These are phyloP conservation scores for Decapterus maruadsi DNA, from an alignment of 2,797 vertebrate genomes.

Conservation along the genomic window DNA sequence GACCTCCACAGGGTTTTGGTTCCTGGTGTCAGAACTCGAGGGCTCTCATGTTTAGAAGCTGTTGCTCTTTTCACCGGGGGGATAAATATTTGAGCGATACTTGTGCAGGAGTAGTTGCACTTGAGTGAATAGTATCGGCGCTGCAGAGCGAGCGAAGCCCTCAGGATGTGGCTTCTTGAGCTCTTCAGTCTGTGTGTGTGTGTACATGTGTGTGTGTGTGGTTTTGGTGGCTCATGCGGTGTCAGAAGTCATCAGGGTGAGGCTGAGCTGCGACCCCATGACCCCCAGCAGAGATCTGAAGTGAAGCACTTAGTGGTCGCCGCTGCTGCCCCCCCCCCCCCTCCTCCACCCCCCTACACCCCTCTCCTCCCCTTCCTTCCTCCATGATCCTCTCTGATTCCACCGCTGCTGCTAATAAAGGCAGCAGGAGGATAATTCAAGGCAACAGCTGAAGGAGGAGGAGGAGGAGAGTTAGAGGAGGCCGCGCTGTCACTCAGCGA, in stretches of 20 bases:
- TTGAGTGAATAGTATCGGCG: constrained; percentile 49
- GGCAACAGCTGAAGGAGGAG: constrained; percentile 73
- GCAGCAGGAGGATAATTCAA: constrained; percentile 79
- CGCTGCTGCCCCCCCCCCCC: constrained; percentile 9
- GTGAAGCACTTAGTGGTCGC: constrained; percentile 74
- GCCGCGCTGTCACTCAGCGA: constrained; percentile 61
- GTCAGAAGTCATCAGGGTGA: constrained; percentile 88
- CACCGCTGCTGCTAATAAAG: constrained; percentile 83
- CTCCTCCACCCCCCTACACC: constrained; percentile 13
- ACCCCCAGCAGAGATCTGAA: constrained; percentile 84
- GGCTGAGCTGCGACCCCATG: constrained; percentile 80
- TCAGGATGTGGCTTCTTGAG: constrained; percentile 58
- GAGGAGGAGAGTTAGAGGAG: constrained; percentile 44
- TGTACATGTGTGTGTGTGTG: constrained; percentile 38
- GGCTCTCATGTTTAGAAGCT: constrained; percentile 10
- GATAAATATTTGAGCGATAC: constrained; percentile 12
- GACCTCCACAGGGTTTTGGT: background rate
- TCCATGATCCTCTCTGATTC: constrained; percentile 78
- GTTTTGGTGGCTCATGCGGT: constrained; percentile 74
- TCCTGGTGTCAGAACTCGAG: constrained; percentile 6
- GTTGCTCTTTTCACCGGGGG: background rate
- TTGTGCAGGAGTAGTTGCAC: constrained; percentile 9
- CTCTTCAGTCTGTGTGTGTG: constrained; percentile 30
- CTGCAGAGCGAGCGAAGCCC: background rate
- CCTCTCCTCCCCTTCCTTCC: constrained; percentile 45